These are phyloP conservation scores for Melinaea marsaeus DNA, from an alignment of 2,888 invertebrate species.

Conservation along the genomic window DNA sequence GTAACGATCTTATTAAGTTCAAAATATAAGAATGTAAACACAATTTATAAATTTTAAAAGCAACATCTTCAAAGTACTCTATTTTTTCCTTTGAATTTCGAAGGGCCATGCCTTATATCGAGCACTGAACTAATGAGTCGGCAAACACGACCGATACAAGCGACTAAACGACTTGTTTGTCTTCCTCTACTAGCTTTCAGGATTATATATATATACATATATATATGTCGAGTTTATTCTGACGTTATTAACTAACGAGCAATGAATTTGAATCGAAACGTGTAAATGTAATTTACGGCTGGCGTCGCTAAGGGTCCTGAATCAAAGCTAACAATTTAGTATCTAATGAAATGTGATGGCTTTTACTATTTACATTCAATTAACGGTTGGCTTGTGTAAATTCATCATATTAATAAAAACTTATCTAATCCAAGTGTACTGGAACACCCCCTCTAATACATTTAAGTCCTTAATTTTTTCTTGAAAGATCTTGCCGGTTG, in stretches of 20 bases:
- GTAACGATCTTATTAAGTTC: too few species aligned
- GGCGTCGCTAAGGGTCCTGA: background rate
- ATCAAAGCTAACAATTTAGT: background rate
- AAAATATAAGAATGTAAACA: too few species aligned
- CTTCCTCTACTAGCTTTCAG: conserved; percentile 36
- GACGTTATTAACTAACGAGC: background rate
- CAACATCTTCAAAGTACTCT: too few species aligned
- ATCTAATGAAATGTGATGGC: too few species aligned
- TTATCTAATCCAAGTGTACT: too few species aligned
- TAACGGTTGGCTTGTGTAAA: too few species aligned
- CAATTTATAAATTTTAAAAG: too few species aligned
- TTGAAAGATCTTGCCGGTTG: too few species aligned
- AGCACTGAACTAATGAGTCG: conserved; percentile 42
- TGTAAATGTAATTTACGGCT: background rate
- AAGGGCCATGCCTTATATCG: conserved; percentile 38
- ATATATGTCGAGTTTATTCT: background rate
- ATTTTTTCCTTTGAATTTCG: conserved; percentile 27
- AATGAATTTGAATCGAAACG: background rate
- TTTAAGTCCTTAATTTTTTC: too few species aligned
- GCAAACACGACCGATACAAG: conserved; percentile 50
- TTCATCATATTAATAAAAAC: too few species aligned
- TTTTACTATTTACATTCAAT: too few species aligned
- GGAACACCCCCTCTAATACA: too few species aligned
- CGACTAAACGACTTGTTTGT: conserved; percentile 53
- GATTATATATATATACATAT: conserved; percentile 5